Evolutionary conservation across 2,113 vertebrate genomes (phyloP).

Genomic region (Paramisgurnus dabryanus): DNA sequence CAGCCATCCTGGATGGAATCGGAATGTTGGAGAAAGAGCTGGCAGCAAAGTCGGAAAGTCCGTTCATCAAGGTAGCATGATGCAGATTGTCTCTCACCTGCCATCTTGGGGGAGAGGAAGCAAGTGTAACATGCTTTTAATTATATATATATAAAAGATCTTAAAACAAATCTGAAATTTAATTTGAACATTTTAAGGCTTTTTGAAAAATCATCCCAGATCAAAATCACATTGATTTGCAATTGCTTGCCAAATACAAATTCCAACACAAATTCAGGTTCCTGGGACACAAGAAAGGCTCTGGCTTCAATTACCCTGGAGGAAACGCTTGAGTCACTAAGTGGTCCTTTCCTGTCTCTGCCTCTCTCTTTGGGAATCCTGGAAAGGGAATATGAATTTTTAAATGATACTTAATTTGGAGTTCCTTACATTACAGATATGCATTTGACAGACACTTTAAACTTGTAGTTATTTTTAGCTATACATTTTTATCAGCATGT

Average conservation of each 20-base stretch:
- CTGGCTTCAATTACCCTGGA: constrained; percentile 35
- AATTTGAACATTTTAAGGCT: background rate
- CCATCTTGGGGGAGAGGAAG: constrained; percentile 23
- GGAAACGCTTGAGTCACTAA: constrained; percentile 22
- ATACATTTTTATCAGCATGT: too few relatives aligned
- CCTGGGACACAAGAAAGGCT: background rate
- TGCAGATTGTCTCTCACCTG: constrained; percentile 15
- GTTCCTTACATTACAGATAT: too few relatives aligned
- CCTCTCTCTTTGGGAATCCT: background rate
- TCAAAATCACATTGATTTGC: background rate
- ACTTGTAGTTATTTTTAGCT: too few relatives aligned
- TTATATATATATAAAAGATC: too few relatives aligned
- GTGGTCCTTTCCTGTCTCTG: constrained; percentile 18
- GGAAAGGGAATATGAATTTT: too few relatives aligned
- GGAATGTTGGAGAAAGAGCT: constrained; percentile 79
- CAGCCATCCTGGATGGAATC: constrained; percentile 82
- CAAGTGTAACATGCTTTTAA: background rate
- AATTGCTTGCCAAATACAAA: background rate
- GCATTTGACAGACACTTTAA: too few relatives aligned
- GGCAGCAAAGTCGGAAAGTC: constrained; percentile 77
- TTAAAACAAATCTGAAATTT: background rate
- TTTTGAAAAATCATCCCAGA: too few relatives aligned
- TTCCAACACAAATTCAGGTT: constrained; percentile 1
- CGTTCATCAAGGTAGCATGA: constrained; percentile 73
- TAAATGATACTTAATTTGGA: too few relatives aligned